phyloP scores from a whole-genome alignment of 2,888 invertebrate species.

The Hypolimnas misippus region DNA sequence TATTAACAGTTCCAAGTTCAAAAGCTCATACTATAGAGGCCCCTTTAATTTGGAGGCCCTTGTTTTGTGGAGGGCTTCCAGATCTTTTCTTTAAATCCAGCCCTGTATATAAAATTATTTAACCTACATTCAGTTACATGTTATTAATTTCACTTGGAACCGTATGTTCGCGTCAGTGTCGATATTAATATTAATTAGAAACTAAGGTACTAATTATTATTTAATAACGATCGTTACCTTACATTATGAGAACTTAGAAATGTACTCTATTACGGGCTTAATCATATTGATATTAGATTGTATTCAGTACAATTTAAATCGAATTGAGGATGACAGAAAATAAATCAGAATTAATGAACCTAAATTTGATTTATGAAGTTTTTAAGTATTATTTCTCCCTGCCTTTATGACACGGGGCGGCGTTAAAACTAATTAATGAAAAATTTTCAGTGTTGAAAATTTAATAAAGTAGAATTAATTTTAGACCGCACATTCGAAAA shows the following conservation, averaged over 20 bases:
- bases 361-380: neutral
- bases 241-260: neutral
- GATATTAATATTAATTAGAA: slow-evolving; percentile 9
- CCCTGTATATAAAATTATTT: slow-evolving; percentile 4
- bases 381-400: neutral
- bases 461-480: too few species aligned
- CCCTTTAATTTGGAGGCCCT: too few species aligned
- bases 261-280: neutral
- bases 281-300: slow-evolving; percentile 1
- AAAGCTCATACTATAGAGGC: too few species aligned
- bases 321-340: neutral
- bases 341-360: neutral
- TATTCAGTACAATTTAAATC: neutral
- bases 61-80: too few species aligned
- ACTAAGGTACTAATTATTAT: slow-evolving; percentile 1
- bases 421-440: too few species aligned
- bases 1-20: too few species aligned
- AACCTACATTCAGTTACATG: slow-evolving; percentile 19
- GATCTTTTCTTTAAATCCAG: too few species aligned
- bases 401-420: neutral
- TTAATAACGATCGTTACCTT: neutral
- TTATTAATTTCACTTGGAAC: slow-evolving; percentile 17
- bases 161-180: slow-evolving; percentile 3
- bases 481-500: too few species aligned
- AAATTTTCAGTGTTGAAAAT: too few species aligned